phyloP scores from a whole-genome alignment of 2,797 vertebrate genomes.

The Gadopsis bispinosus region DNA sequence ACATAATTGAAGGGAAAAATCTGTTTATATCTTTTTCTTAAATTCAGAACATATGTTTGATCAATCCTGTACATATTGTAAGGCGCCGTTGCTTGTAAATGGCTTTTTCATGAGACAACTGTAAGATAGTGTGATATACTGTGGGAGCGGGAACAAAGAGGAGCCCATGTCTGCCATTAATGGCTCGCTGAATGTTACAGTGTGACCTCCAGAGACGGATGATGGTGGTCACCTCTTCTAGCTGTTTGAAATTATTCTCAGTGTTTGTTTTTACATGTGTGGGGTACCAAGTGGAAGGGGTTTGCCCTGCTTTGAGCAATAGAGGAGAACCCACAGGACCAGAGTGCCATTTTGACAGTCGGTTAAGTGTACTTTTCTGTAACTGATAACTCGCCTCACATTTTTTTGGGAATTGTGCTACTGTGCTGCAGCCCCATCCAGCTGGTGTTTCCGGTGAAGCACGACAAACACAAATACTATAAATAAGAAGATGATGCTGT shows the following conservation, averaged over 20 bases:
- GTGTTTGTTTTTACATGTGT: slow-evolving; percentile 64
- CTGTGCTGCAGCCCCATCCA: slow-evolving; percentile 34
- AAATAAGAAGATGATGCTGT: slow-evolving; percentile 30
- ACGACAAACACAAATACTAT: slow-evolving; percentile 17
- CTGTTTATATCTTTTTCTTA: slow-evolving; percentile 68
- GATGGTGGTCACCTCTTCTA: slow-evolving; percentile 49
- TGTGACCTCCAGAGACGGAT: slow-evolving; percentile 60
- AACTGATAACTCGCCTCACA: slow-evolving; percentile 46
- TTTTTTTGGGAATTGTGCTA: slow-evolving; percentile 27
- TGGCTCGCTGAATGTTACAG: slow-evolving; percentile 73
- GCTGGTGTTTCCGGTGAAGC: slow-evolving; percentile 37
- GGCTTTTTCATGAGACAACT: slow-evolving; percentile 60
- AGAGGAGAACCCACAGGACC: slow-evolving; percentile 57
- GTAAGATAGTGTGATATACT: slow-evolving; percentile 71
- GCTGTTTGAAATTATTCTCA: slow-evolving; percentile 63
- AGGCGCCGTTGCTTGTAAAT: slow-evolving; percentile 74
- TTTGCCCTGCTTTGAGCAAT: slow-evolving; percentile 35
- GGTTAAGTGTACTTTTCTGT: slow-evolving; percentile 71
- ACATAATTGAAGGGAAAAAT: slow-evolving; percentile 66
- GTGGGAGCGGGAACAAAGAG: slow-evolving; percentile 39
- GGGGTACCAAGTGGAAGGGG: slow-evolving; percentile 27
- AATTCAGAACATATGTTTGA: slow-evolving; percentile 46
- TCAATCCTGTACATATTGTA: slow-evolving; percentile 73
- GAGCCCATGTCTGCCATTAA: slow-evolving; percentile 64
- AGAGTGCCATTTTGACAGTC: slow-evolving; percentile 77